A percentile compares a stretch with the other conserved stretches of the same genome.
Evolutionary conservation across 1,140 invertebrate genomes (phyloP).

Genomic region (Drosophila santomea): DNA sequence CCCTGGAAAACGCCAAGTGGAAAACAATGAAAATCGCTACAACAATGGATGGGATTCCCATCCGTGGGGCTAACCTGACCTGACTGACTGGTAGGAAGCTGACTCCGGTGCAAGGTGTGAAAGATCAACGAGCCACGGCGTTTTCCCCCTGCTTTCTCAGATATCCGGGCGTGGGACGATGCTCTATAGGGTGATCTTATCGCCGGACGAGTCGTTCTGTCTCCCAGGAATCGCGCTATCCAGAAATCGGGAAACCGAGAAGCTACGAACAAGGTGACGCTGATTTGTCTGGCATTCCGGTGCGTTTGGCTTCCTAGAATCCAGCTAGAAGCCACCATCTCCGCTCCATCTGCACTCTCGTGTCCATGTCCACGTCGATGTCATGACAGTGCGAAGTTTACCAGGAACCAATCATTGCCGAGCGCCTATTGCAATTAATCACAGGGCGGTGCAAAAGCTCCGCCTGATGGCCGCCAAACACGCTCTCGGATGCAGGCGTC

Average conservation of each 20-base stretch:
- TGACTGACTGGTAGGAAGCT: constrained; percentile 15
- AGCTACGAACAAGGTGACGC: constrained; percentile 48
- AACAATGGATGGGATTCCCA: constrained; percentile 19
- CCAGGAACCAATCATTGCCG: constrained; percentile 76
- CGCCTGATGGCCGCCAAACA: constrained; percentile 63
- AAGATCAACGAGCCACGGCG: constrained; percentile 57
- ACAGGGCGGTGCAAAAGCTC: constrained; percentile 64
- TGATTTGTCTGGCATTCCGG: constrained; percentile 60
- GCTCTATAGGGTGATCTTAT: constrained; percentile 46
- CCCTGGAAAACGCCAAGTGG: constrained; percentile 50
- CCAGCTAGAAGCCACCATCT: constrained; percentile 1
- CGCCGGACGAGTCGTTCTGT: constrained; percentile 31
- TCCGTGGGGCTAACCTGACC: constrained; percentile 11
- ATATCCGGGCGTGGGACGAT: constrained; percentile 37
- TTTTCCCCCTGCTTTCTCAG: constrained; percentile 2
- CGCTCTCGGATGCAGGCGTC: constrained; percentile 44
- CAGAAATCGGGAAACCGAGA: too few species aligned
- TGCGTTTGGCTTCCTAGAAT: constrained; percentile 44
- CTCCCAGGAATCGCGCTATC: constrained; percentile 34
- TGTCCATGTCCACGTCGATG: constrained; percentile 39
- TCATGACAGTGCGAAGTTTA: constrained; percentile 62
- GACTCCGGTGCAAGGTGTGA: constrained; percentile 60
- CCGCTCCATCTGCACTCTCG: constrained; percentile 8
- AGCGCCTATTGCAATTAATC: constrained; percentile 73
- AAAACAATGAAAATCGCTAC: constrained; percentile 49